Evolutionary conservation across 2,888 invertebrate genomes (phyloP).

Genomic region (Noctua fimbriata): DNA sequence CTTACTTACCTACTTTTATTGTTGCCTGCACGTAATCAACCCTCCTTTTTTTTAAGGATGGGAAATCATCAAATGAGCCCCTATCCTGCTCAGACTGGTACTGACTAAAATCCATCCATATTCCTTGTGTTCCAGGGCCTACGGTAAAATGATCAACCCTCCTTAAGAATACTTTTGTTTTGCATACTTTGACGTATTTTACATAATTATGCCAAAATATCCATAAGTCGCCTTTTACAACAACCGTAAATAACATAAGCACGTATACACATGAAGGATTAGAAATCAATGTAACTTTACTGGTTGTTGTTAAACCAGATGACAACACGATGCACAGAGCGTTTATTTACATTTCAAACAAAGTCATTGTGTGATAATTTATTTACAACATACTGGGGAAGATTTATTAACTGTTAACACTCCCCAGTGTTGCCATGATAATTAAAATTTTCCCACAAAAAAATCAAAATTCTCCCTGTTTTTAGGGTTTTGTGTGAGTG

Average conservation of each 20-base stretch:
- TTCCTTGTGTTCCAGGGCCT: too few species aligned
- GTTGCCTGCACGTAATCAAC: neutral
- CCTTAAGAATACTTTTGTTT: neutral
- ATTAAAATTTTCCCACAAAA: neutral
- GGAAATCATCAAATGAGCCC: too few species aligned
- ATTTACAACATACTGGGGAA: neutral
- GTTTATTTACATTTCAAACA: neutral
- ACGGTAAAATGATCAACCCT: neutral
- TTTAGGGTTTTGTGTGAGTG: neutral
- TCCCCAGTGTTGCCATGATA: constrained; percentile 13
- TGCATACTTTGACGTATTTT: neutral
- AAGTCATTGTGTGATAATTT: neutral
- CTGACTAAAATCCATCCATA: too few species aligned
- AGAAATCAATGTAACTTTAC: neutral
- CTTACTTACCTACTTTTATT: neutral
- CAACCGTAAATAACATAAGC: neutral
- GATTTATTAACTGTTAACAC: constrained; percentile 12
- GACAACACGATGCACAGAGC: neutral
- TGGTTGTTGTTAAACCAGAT: neutral
- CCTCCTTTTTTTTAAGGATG: too few species aligned
- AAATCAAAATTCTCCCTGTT: neutral
- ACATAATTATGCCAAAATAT: neutral
- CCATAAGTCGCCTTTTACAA: neutral
- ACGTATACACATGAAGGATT: neutral
- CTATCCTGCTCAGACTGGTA: too few species aligned